Evolutionary conservation across 1,140 invertebrate genomes (phyloP).

Genomic region (Drosophila tani): DNA sequence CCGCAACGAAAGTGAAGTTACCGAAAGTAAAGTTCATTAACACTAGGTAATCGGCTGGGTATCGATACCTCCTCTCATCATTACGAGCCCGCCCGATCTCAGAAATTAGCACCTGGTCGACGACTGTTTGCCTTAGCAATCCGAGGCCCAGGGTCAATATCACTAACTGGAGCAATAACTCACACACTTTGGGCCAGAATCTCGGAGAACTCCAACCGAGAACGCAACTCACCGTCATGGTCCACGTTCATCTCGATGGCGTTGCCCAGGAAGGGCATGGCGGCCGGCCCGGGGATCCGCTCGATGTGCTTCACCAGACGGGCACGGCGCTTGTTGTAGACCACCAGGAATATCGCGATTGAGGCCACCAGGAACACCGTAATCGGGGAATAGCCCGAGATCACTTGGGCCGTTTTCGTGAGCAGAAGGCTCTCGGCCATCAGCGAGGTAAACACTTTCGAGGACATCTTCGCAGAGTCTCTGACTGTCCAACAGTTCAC

Average conservation of each 20-base stretch:
- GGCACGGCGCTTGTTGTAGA: constrained; percentile 84
- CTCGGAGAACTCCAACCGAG: background rate
- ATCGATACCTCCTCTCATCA: constrained; percentile 9
- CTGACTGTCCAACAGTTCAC: constrained; percentile 7
- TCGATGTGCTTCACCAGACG: constrained; percentile 85
- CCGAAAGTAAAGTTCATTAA: constrained; percentile 69
- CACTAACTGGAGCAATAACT: constrained; percentile 41
- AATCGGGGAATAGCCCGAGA: constrained; percentile 76
- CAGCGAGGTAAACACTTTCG: constrained; percentile 71
- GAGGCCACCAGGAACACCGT: constrained; percentile 70
- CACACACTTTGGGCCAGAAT: constrained; percentile 13
- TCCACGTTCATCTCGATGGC: constrained; percentile 86
- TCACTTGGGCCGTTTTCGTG: constrained; percentile 66
- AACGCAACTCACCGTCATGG: constrained; percentile 84
- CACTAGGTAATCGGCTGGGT: constrained; percentile 23
- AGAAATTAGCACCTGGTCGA: constrained; percentile 65
- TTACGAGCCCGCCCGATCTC: constrained; percentile 28
- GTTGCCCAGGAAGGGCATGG: constrained; percentile 87
- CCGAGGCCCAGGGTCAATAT: constrained; percentile 60
- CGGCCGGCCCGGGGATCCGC: constrained; percentile 87
- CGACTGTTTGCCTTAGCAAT: constrained; percentile 37
- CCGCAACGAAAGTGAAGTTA: constrained; percentile 52
- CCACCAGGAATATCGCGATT: constrained; percentile 67
- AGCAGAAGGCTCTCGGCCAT: constrained; percentile 81
- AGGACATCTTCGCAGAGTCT: constrained; percentile 61